phyloP scores from a whole-genome alignment of 2,888 invertebrate species.

The Pandemis heparana region DNA sequence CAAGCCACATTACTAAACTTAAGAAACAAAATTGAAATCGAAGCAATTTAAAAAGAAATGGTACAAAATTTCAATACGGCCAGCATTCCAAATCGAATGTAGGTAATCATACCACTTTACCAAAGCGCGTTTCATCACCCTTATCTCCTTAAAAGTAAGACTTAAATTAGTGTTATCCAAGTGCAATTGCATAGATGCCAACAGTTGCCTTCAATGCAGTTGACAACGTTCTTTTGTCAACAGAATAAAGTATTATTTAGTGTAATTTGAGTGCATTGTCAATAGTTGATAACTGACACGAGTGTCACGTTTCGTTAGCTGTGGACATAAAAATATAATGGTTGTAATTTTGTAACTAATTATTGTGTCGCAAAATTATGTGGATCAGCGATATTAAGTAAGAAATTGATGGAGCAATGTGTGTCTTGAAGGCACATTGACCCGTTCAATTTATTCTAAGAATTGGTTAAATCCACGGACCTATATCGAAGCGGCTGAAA shows the following conservation, averaged over 20 bases:
- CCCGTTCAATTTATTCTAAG: neutral
- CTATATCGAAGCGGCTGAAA: too few relatives aligned
- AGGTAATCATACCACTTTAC: constrained; percentile 8
- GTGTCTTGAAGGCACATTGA: neutral
- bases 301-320: constrained; percentile 21
- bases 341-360: constrained; percentile 27
- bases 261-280: neutral
- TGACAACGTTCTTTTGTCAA: neutral
- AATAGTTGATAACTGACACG: constrained; percentile 22
- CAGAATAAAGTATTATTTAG: constrained; percentile 2
- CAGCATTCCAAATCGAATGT: constrained; percentile 34
- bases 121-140: neutral
- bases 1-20: constrained; percentile 3
- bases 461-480: too few relatives aligned
- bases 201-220: neutral
- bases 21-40: constrained; percentile 19
- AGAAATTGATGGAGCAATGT: neutral
- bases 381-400: neutral
- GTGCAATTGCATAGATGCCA: neutral
- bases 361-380: constrained; percentile 7
- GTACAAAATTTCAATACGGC: constrained; percentile 29
- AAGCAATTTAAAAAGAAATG: constrained; percentile 36
- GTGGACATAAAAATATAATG: constrained; percentile 3
- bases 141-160: neutral
- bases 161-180: neutral